phyloP scores from a whole-genome alignment of 2,797 vertebrate genomes.

The Mormyrus proboscirostris region DNA sequence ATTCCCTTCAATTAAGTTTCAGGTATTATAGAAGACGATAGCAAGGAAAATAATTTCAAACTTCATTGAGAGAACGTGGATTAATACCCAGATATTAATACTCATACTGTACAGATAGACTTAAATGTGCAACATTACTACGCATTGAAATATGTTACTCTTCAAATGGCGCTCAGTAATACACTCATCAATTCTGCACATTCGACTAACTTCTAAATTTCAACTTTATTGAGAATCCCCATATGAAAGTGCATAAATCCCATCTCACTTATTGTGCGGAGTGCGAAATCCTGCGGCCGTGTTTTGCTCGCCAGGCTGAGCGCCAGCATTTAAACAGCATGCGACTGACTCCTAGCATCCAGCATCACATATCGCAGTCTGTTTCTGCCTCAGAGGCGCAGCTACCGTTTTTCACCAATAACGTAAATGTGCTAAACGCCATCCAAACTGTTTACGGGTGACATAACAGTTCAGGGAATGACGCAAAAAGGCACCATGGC shows the following conservation, averaged over 20 bases:
- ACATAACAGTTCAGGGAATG: neutral
- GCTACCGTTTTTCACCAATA: neutral
- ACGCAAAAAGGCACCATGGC: neutral
- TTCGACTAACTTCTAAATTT: neutral
- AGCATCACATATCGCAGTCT: conserved; percentile 1
- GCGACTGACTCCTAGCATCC: neutral
- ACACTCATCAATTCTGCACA: neutral
- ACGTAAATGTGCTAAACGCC: neutral
- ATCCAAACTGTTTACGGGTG: neutral
- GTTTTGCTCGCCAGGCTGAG: neutral
- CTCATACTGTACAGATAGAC: neutral
- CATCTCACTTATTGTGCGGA: neutral
- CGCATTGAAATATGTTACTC: neutral
- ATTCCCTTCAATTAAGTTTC: neutral
- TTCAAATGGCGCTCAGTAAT: neutral
- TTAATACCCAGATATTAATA: neutral
- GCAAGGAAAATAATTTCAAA: neutral
- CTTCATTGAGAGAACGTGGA: neutral
- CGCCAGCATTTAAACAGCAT: neutral
- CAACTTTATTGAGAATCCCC: neutral
- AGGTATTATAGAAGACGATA: neutral
- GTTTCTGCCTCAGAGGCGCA: neutral
- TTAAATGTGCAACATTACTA: neutral
- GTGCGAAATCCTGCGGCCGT: neutral
- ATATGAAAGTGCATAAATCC: neutral